Evolutionary conservation across 2,888 invertebrate species (phyloP).

Genomic region (Myopa testacea): DNA sequence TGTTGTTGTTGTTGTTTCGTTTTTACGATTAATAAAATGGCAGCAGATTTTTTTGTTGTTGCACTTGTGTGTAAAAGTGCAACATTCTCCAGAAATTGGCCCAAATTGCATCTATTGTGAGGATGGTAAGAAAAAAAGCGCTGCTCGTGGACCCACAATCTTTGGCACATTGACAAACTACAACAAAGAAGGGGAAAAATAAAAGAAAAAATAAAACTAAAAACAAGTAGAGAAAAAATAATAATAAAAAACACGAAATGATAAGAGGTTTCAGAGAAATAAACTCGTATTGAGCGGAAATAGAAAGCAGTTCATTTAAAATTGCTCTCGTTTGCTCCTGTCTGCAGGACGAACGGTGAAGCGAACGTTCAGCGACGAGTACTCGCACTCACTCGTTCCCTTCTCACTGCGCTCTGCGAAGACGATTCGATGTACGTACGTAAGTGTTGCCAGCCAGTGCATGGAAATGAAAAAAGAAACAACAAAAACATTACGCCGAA

Average conservation of each 20-base stretch:
- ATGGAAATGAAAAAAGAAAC: too few relatives aligned
- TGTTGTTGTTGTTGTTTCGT: neutral
- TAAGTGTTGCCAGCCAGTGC: too few relatives aligned
- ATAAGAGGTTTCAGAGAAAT: too few relatives aligned
- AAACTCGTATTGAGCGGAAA: constrained; percentile 8
- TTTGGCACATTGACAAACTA: constrained; percentile 1
- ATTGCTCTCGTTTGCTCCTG: constrained; percentile 15
- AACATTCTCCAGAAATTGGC: neutral
- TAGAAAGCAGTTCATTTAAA: constrained; percentile 30
- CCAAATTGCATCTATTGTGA: neutral
- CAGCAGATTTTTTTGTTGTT: neutral
- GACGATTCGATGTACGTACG: neutral
- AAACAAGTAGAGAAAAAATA: neutral
- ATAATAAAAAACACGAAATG: neutral
- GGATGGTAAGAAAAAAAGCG: neutral
- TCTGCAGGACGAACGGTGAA: neutral
- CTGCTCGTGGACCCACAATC: neutral
- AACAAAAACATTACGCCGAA: neutral
- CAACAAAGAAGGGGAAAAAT: neutral
- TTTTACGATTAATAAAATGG: neutral
- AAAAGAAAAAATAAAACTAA: neutral
- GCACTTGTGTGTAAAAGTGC: neutral
- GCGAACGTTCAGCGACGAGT: too few relatives aligned
- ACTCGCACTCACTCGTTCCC: too few relatives aligned
- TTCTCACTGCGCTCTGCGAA: too few relatives aligned